phyloP scores from a whole-genome alignment of 1,140 invertebrate species.

The Lepidotrigona ventralis region DNA sequence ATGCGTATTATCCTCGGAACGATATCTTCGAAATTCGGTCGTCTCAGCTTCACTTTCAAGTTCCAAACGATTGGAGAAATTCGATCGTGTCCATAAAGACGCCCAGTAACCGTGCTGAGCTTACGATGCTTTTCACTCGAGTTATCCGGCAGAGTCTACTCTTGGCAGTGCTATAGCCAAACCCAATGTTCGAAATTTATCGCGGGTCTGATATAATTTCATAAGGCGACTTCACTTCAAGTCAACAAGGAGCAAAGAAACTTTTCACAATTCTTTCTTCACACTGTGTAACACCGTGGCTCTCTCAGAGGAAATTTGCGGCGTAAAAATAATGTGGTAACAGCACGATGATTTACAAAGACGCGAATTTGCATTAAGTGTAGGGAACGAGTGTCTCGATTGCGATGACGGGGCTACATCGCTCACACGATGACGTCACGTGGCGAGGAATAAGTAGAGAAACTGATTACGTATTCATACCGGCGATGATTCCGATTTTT shows the following conservation, averaged over 20 bases:
- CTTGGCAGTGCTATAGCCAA: not conserved
- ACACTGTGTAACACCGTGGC: not conserved
- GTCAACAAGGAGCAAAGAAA: not conserved
- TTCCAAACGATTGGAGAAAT: not conserved
- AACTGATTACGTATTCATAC: conserved; percentile 78
- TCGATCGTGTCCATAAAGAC: conserved; percentile 20
- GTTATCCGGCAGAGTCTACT: conserved; percentile 2
- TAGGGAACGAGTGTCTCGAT: not conserved
- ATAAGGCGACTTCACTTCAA: too few relatives aligned
- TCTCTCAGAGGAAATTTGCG: not conserved
- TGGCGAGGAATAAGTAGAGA: conserved; percentile 58
- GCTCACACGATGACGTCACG: conserved; percentile 69
- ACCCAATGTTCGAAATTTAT: conserved; percentile 12
- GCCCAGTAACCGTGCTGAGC: conserved; percentile 20
- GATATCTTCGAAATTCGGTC: not conserved
- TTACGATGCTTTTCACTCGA: conserved; percentile 23
- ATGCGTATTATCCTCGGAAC: not conserved
- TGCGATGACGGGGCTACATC: conserved; percentile 13
- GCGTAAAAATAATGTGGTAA: too few relatives aligned
- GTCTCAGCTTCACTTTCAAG: too few relatives aligned
- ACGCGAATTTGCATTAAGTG: not conserved
- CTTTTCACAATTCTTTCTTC: not conserved
- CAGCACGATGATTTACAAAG: not conserved
- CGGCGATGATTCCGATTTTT: conserved; percentile 77
- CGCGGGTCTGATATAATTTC: not conserved